Conservation (phyloP, 1,140 invertebrate species). For the Potamilus streckersoni region DNA sequence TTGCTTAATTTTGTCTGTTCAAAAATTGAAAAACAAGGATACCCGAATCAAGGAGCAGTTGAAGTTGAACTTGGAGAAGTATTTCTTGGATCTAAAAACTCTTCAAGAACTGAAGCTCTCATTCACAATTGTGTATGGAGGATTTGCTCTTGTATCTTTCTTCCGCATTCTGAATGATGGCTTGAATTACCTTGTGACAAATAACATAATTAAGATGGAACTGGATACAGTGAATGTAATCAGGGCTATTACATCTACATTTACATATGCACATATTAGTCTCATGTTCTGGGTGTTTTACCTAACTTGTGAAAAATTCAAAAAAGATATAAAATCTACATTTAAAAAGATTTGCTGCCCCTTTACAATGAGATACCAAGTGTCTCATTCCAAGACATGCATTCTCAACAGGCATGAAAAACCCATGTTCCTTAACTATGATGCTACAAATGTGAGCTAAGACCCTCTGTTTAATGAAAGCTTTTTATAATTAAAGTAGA, state of each 20-base stretch:
- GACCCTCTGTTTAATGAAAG: too few relatives aligned
- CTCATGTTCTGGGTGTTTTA: conserved; percentile 40
- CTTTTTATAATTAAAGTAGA: too few relatives aligned
- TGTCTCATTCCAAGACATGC: not conserved
- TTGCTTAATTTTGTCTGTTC: conserved; percentile 24
- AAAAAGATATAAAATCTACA: conserved; percentile 17
- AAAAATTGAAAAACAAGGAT: not conserved
- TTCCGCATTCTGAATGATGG: conserved; percentile 18
- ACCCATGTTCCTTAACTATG: too few relatives aligned
- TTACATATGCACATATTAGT: conserved; percentile 43
- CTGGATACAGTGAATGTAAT: conserved; percentile 11
- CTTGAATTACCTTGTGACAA: conserved; percentile 14
- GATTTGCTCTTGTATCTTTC: conserved; percentile 12
- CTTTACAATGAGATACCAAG: not conserved
- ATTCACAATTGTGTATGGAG: conserved; percentile 32
- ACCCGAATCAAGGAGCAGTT: not conserved
- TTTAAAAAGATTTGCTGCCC: conserved; percentile 1
- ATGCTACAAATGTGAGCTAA: too few relatives aligned
- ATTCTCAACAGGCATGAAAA: not conserved
- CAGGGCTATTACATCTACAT: not conserved
- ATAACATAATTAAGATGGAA: conserved; percentile 22
- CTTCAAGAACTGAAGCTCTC: conserved; percentile 44
- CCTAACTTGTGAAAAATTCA: conserved; percentile 22
- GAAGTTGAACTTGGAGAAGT: conserved; percentile 42
- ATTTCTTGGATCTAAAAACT: conserved; percentile 54